These are phyloP conservation scores for Eupithecia vulgata DNA, from an alignment of 2,888 invertebrate genomes.

Conservation along the genomic window DNA sequence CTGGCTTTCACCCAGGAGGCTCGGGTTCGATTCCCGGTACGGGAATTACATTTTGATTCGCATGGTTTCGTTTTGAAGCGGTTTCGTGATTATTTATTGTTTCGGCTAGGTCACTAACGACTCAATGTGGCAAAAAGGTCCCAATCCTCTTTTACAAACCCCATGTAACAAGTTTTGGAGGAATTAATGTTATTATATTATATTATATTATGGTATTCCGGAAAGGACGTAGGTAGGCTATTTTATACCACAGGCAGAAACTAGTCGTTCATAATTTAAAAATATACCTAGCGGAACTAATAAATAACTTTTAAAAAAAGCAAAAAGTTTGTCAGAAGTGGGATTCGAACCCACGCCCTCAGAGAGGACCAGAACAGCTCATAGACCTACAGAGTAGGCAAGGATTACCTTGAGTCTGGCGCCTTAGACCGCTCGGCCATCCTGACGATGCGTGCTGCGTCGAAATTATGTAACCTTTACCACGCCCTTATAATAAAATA, in stretches of 20 bases:
- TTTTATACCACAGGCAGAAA: too few species aligned
- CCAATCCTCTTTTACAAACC: too few species aligned
- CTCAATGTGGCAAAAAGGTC: too few species aligned
- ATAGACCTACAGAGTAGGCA: slow-evolving; percentile 87
- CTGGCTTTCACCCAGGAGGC: slow-evolving; percentile 90
- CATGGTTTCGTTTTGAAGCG: neutral
- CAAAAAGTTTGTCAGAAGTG: slow-evolving; percentile 87
- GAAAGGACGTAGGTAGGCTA: too few species aligned
- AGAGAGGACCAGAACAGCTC: slow-evolving; percentile 89
- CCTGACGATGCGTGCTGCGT: slow-evolving; percentile 80
- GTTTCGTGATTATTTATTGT: too few species aligned
- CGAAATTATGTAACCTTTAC: slow-evolving; percentile 53
- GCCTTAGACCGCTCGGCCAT: slow-evolving; percentile 97
- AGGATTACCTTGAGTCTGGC: slow-evolving; percentile 84
- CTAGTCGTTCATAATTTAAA: too few species aligned
- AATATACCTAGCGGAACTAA: too few species aligned
- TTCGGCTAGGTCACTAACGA: too few species aligned
- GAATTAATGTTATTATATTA: too few species aligned
- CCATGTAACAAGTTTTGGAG: too few species aligned
- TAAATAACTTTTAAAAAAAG: too few species aligned
- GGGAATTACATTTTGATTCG: slow-evolving; percentile 66
- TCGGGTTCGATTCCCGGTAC: slow-evolving; percentile 90
- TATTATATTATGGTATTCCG: too few species aligned
- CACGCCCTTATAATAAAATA: neutral
- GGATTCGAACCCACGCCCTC: slow-evolving; percentile 93